Percentiles rank a stretch among this genome's conserved stretches.
Evolutionary conservation across 2,113 vertebrate species (phyloP).

Genomic region (Procavia capensis): DNA sequence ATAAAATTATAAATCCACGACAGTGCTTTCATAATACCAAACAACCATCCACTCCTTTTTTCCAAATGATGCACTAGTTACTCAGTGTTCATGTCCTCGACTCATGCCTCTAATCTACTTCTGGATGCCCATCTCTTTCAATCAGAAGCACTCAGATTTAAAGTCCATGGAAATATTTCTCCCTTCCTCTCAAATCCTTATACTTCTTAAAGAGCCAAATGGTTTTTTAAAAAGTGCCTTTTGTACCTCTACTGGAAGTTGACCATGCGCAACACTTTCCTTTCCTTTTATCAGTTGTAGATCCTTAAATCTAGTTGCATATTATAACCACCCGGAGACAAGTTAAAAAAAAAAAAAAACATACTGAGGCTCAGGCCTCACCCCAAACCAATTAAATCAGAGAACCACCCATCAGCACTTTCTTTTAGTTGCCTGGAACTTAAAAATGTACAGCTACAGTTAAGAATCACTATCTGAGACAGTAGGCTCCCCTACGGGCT

Average conservation of each 20-base stretch:
- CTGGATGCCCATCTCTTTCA: neutral
- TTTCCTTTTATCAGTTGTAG: neutral
- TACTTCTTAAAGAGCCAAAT: neutral
- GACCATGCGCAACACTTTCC: neutral
- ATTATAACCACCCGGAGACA: neutral
- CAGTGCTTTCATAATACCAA: neutral
- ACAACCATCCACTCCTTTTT: neutral
- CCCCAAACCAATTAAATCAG: neutral
- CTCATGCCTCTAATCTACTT: neutral
- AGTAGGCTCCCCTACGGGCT: neutral
- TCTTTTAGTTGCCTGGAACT: neutral
- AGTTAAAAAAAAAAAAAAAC: constrained; percentile 3
- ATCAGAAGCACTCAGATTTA: neutral
- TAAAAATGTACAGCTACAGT: neutral
- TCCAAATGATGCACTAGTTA: neutral
- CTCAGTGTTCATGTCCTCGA: neutral
- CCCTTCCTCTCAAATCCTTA: neutral
- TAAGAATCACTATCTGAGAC: neutral
- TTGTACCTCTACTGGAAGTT: neutral
- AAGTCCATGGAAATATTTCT: neutral
- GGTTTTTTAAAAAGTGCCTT: neutral
- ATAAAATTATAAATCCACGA: neutral
- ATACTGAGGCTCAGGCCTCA: neutral
- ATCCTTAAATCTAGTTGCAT: neutral
- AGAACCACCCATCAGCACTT: neutral